These are phyloP conservation scores for Mallateleia sp. DNA, from an alignment of 2,888 invertebrate species.

Conservation along the genomic window DNA sequence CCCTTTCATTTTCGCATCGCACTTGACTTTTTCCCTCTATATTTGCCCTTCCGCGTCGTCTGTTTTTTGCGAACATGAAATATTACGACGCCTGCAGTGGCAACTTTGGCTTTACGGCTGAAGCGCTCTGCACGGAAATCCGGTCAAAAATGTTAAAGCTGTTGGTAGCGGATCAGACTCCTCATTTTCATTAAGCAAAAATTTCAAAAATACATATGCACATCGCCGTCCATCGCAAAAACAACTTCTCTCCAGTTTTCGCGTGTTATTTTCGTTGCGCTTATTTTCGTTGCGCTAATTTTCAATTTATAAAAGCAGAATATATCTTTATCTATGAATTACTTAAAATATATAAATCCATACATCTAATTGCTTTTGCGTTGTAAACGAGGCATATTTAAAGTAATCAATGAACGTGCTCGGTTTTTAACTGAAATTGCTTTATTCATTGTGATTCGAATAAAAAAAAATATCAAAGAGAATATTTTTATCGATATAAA, in stretches of 20 bases:
- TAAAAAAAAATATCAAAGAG: too few species aligned
- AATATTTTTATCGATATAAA: too few species aligned
- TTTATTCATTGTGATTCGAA: too few species aligned
- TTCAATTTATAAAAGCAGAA: neutral
- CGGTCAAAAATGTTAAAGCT: slow-evolving; percentile 80
- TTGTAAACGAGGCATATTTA: too few species aligned
- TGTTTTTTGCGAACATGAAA: slow-evolving; percentile 80
- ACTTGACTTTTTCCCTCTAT: slow-evolving; percentile 41
- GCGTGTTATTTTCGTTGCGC: neutral
- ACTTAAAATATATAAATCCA: too few species aligned
- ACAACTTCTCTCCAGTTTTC: neutral
- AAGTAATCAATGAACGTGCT: too few species aligned
- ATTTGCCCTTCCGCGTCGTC: slow-evolving; percentile 38
- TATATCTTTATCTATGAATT: too few species aligned
- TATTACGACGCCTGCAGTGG: slow-evolving; percentile 84
- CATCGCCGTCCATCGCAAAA: neutral
- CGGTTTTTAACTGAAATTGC: too few species aligned
- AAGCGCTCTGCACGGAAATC: slow-evolving; percentile 77
- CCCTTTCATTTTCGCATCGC: slow-evolving; percentile 46
- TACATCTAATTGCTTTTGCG: too few species aligned
- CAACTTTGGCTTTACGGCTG: slow-evolving; percentile 83
- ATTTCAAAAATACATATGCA: slow-evolving; percentile 41
- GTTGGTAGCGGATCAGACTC: slow-evolving; percentile 62
- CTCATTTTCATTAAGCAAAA: slow-evolving; percentile 68
- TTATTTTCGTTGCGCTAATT: slow-evolving; percentile 2